Conservation (phyloP, 2,888 invertebrate genomes). For the Parthenolecanium corni region DNA sequence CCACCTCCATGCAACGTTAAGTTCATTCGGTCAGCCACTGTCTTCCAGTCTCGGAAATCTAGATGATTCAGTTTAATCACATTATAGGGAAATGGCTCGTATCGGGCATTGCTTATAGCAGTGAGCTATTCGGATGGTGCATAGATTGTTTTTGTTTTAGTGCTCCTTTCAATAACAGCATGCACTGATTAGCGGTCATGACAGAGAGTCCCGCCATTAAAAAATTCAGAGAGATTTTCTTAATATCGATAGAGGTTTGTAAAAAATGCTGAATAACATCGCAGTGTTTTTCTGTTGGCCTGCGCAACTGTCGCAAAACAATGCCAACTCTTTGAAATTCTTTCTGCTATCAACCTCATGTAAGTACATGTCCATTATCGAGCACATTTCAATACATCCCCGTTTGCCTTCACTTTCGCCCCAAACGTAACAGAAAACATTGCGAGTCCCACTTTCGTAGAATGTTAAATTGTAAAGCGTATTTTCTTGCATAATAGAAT, state of each 20-base stretch:
- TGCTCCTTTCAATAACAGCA: neutral
- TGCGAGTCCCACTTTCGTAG: conserved; percentile 14
- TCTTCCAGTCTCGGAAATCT: conserved; percentile 18
- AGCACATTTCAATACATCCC: conserved; percentile 17
- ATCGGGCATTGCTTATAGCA: conserved; percentile 3
- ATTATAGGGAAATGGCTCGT: conserved; percentile 2
- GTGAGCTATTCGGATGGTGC: conserved; percentile 1
- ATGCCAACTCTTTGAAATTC: conserved; percentile 1
- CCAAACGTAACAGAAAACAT: conserved; percentile 24
- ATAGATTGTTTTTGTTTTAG: conserved; percentile 1
- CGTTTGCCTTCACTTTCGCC: conserved; percentile 16
- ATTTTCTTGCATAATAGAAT: conserved; percentile 12
- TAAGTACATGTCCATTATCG: conserved; percentile 19
- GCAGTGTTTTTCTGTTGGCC: neutral
- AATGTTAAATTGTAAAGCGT: conserved; percentile 11
- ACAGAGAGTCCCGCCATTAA: neutral
- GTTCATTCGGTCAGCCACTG: neutral
- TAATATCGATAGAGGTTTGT: neutral
- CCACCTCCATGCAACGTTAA: neutral
- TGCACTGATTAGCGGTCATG: neutral
- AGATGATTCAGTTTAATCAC: neutral
- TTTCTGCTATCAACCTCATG: neutral
- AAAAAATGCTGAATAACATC: neutral
- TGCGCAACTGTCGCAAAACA: conserved; percentile 5
- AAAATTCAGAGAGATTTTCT: neutral